Conservation (phyloP, 2,888 invertebrate genomes). For the Stenolophus ochropezus region DNA sequence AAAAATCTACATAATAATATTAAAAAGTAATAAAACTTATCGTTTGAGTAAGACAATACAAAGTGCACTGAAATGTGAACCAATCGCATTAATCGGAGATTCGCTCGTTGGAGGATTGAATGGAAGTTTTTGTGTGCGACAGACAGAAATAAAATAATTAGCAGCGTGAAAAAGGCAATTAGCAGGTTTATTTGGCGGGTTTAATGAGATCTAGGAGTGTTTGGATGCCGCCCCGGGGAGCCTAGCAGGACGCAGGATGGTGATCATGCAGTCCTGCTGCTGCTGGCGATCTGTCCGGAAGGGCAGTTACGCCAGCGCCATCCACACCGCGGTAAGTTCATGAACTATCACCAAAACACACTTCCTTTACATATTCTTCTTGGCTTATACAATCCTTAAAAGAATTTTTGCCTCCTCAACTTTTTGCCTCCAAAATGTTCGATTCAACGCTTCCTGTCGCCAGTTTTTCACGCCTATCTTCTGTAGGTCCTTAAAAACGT, state of each 20-base stretch:
- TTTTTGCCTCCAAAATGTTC: too few species aligned
- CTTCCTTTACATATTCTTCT: too few species aligned
- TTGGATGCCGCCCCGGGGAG: constrained; percentile 2
- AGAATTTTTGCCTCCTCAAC: too few species aligned
- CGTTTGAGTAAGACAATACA: background rate
- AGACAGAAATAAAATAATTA: constrained; percentile 40
- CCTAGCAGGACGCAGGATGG: constrained; percentile 73
- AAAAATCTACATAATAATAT: too few species aligned
- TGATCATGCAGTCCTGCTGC: constrained; percentile 85
- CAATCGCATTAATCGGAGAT: constrained; percentile 19
- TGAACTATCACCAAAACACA: background rate
- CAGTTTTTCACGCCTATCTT: too few species aligned
- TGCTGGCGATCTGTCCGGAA: constrained; percentile 84
- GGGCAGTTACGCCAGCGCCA: constrained; percentile 83
- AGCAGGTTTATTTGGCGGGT: background rate
- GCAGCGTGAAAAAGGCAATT: constrained; percentile 4
- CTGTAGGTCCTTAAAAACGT: too few species aligned
- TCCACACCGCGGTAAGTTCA: constrained; percentile 81
- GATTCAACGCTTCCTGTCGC: too few species aligned
- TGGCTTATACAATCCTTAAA: too few species aligned
- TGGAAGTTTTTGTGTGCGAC: constrained; percentile 18
- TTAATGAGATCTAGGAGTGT: constrained; percentile 14
- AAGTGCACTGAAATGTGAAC: background rate
- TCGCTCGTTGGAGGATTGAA: too few species aligned
- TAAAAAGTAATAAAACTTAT: too few species aligned